phyloP scores from a whole-genome alignment of 2,113 vertebrate genomes.

The Tiliqua scincoides region DNA sequence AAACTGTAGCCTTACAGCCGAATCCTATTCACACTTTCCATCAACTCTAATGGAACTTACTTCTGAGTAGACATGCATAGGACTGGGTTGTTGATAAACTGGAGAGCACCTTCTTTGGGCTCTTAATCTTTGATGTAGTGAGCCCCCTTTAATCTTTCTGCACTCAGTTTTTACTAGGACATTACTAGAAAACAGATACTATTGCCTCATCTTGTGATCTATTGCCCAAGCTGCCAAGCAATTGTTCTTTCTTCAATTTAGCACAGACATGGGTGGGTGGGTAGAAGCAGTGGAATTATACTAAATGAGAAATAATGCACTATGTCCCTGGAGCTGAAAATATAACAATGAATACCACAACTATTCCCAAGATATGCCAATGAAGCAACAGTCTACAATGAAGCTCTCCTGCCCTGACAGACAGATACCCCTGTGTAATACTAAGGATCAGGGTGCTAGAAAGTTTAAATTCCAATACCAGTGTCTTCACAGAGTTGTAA shows the following conservation, averaged over 20 bases:
- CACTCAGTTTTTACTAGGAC: slow-evolving; percentile 76
- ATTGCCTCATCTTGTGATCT: slow-evolving; percentile 80
- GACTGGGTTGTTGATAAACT: background rate
- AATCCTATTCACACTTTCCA: too few species aligned
- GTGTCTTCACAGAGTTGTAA: too few species aligned
- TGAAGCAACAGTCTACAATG: slow-evolving; percentile 14
- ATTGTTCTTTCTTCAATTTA: slow-evolving; percentile 72
- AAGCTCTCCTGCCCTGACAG: too few species aligned
- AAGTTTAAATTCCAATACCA: too few species aligned
- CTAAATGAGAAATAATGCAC: slow-evolving; percentile 3
- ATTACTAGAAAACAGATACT: slow-evolving; percentile 82
- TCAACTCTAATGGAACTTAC: too few species aligned
- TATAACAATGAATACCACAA: background rate
- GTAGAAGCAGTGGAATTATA: background rate
- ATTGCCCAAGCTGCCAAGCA: slow-evolving; percentile 70
- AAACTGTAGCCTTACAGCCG: background rate
- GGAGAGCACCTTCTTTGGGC: slow-evolving; percentile 16
- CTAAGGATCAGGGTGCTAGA: too few species aligned
- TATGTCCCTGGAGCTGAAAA: background rate
- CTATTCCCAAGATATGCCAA: background rate
- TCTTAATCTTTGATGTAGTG: slow-evolving; percentile 52
- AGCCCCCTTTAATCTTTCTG: slow-evolving; percentile 72
- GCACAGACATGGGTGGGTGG: slow-evolving; percentile 42
- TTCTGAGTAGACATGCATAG: too few species aligned
- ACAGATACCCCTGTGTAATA: too few species aligned